phyloP scores from a whole-genome alignment of 2,797 vertebrate species.

The Oreochromis mossambicus region DNA sequence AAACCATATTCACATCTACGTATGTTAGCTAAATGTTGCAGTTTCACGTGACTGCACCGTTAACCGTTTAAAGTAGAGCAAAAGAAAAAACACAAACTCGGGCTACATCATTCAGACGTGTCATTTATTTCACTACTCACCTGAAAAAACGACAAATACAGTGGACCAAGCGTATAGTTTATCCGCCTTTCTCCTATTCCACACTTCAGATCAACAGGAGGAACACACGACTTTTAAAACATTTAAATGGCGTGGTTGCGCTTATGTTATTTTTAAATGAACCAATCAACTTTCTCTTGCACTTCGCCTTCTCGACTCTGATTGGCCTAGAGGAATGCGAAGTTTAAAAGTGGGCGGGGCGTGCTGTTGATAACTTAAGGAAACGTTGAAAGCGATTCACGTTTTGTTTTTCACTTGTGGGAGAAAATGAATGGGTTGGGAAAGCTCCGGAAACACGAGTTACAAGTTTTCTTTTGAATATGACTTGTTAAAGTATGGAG shows the following conservation, averaged over 20 bases:
- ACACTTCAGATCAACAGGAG: not conserved
- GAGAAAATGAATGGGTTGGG: not conserved
- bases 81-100: not conserved
- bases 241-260: constrained; percentile 69
- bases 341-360: constrained; percentile 12
- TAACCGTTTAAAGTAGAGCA: not conserved
- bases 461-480: not conserved
- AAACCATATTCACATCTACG: not conserved
- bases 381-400: constrained; percentile 20
- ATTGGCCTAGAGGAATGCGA: constrained; percentile 53
- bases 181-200: not conserved
- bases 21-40: not conserved
- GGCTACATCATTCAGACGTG: not conserved
- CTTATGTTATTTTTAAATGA: constrained; percentile 66
- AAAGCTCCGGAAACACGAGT: not conserved
- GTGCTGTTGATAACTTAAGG: constrained; percentile 7
- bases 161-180: accelerated
- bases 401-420: not conserved
- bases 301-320: not conserved
- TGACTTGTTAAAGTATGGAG: not conserved
- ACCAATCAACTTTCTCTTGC: constrained; percentile 59
- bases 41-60: not conserved
- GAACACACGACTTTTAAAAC: constrained; percentile 36
- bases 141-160: not conserved
- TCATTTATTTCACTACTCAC: constrained; percentile 11